Evolutionary conservation across 2,888 invertebrate species (phyloP).

Genomic region (Antheraea yamamai): DNA sequence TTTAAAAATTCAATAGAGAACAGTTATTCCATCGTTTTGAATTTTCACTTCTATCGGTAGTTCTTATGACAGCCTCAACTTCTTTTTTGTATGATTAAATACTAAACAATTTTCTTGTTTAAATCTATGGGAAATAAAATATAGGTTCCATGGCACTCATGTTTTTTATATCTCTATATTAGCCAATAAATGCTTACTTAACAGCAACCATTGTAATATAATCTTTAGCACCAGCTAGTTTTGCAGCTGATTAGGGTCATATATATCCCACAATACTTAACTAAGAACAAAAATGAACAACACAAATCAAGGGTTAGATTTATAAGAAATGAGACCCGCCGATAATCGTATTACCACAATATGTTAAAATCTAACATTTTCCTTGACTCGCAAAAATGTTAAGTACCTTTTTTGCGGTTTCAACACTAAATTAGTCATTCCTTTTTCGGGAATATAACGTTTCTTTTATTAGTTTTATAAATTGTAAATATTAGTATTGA

Average conservation of each 20-base stretch:
- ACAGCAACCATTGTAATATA: background rate
- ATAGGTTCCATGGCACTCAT: too few relatives aligned
- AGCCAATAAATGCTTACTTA: too few relatives aligned
- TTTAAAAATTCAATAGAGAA: too few relatives aligned
- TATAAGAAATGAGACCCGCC: background rate
- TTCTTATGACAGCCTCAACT: too few relatives aligned
- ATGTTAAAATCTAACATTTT: background rate
- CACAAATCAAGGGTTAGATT: background rate
- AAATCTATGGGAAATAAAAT: too few relatives aligned
- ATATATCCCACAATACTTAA: background rate
- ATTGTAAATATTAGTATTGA: background rate
- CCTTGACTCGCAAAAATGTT: background rate
- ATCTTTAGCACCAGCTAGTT: background rate
- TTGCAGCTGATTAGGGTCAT: background rate
- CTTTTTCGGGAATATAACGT: constrained; percentile 3
- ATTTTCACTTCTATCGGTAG: too few relatives aligned
- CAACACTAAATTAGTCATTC: background rate
- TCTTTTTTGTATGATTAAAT: background rate
- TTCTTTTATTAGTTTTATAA: background rate
- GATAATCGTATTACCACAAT: background rate
- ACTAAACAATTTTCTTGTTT: background rate
- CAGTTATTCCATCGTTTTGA: too few relatives aligned
- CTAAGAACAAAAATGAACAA: background rate
- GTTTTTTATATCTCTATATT: too few relatives aligned
- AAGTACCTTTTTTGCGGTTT: constrained; percentile 3